Evolutionary conservation across 2,113 vertebrate species (phyloP), one percentile per base, ranked within the genome.

Genomic region (Vombatus ursinus): DNA sequence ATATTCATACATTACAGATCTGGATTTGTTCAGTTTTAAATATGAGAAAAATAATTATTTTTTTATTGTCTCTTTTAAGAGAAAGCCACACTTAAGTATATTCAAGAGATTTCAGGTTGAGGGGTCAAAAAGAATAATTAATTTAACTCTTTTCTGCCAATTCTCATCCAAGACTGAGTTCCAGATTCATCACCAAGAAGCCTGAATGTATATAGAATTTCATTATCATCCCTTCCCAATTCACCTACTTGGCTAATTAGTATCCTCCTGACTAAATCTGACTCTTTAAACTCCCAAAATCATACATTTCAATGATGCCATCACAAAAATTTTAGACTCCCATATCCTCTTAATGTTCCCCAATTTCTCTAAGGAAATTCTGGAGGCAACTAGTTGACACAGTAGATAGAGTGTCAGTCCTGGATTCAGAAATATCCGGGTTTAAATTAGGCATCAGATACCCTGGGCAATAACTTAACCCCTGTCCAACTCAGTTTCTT

Each of bases 11-110:
- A 92, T 47, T 47, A 2, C 48, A 52, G 28, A 89, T 52, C 7
- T 22, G 51, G 92, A 93, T 51, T 49, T 48, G 57, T 94, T 93
- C 16, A 92, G 49, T 31, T 91, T 97, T 96, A 61, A 91, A 90
- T 3, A 49, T 77, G 2, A 94, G 7, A 14, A 47, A 37, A 31
- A 49, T 37, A 95, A 54, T 51, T 54, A 4, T 23, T 90, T 91
- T 68, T 90, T 92, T 50, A 93, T 44, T 47, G 19, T 23, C 3
- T 19, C 52, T 96, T 94, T 95, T 93, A 95, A 96, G 50, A 44
- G n/a, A 84, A 84, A 84, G 37, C n/a, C 68, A 84, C 2, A 84
- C n/a, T n/a, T 26, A 9, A 52, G 26, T 53, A 51, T 10, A n/a
- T 50, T 84, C 31, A 90, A 92, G 37, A 16, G 5, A 49, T 93